These are phyloP conservation scores for Porites lutea DNA, from an alignment of 64 coral and sea anemone species.

Conservation along the genomic window DNA sequence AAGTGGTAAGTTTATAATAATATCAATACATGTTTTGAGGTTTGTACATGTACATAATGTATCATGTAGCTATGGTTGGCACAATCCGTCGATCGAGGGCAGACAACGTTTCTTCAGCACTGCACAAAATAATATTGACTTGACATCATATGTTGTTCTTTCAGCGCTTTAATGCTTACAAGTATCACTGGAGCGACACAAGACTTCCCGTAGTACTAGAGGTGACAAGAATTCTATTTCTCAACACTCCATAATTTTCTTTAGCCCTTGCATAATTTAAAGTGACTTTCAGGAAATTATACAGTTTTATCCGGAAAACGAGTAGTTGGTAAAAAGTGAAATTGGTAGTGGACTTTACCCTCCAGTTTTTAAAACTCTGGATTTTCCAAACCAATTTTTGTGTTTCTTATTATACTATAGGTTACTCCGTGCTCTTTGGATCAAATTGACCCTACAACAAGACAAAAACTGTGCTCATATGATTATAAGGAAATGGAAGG, in stretches of 20 bases:
- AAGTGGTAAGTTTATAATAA: conserved; percentile 73
- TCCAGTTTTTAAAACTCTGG: no score
- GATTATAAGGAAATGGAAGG: conserved; percentile 93
- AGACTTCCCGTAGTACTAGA: conserved; percentile 91
- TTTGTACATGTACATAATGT: no score
- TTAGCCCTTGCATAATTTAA: no score
- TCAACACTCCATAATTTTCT: no score
- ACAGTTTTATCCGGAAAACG: no score
- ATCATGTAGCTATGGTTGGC: no score
- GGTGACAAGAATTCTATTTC: conserved; percentile 32
- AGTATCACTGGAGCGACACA: conserved; percentile 98
- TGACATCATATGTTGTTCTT: neutral
- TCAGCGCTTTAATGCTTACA: conserved; percentile 96
- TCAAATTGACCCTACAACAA: conserved; percentile 89
- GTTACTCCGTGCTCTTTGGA: conserved; percentile 93
- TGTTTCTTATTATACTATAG: conserved; percentile 2
- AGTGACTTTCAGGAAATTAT: no score
- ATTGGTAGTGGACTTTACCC: no score
- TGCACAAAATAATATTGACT: neutral
- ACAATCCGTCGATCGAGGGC: no score
- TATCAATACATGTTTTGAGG: no score
- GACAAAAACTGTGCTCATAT: conserved; percentile 86
- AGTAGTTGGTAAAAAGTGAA: no score
- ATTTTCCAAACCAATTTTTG: neutral
- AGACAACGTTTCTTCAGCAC: no score